These are phyloP conservation scores for Phrynocephalus versicolor DNA, from an alignment of 2,113 vertebrate genomes.

Conservation along the genomic window DNA sequence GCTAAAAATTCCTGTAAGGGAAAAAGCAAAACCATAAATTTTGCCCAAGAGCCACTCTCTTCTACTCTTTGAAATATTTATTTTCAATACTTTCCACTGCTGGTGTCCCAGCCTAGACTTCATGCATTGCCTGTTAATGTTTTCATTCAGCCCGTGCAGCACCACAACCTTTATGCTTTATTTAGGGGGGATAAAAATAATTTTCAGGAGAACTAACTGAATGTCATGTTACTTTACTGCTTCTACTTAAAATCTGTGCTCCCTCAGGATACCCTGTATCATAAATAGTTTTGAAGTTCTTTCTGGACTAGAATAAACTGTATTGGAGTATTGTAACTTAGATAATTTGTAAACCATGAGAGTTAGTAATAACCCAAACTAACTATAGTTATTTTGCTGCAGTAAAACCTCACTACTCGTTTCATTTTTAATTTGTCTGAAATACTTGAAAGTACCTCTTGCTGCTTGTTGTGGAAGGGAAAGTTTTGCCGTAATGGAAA, in stretches of 20 bases:
- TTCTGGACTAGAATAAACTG: background rate
- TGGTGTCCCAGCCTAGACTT: background rate
- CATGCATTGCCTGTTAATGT: conserved; percentile 3
- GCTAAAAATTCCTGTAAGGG: too few species aligned
- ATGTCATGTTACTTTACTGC: background rate
- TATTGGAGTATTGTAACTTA: background rate
- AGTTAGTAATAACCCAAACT: background rate
- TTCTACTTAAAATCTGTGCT: background rate
- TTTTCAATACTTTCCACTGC: background rate
- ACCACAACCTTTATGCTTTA: background rate
- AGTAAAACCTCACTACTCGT: background rate
- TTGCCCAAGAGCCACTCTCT: background rate
- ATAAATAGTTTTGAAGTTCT: background rate
- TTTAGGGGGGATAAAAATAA: background rate
- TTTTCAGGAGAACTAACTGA: background rate
- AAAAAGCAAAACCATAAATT: background rate
- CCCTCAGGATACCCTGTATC: background rate
- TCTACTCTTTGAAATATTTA: background rate
- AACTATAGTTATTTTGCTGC: background rate
- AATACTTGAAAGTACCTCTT: background rate
- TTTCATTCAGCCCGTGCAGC: background rate
- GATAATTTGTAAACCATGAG: too few species aligned
- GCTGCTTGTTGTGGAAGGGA: background rate
- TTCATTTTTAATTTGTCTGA: background rate
- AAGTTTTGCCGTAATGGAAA: background rate